phyloP scores from a whole-genome alignment of 2,113 vertebrate species.

The Plecotus auritus region DNA sequence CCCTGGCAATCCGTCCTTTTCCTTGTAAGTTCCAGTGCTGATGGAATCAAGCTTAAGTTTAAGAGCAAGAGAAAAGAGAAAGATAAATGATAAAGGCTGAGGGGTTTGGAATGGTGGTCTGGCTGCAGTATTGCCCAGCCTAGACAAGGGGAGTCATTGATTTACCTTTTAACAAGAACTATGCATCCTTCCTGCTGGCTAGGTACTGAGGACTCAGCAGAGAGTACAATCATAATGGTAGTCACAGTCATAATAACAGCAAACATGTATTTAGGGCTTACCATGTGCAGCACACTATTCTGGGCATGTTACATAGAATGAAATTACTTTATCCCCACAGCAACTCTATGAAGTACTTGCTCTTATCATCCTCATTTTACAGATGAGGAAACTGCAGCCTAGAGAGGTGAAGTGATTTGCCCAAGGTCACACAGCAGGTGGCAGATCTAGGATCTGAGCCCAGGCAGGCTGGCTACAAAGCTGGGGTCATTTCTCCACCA shows the following conservation, averaged over 20 bases:
- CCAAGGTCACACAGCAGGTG: neutral
- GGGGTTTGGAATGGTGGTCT: rapidly evolving
- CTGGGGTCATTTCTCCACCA: neutral
- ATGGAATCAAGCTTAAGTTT: neutral
- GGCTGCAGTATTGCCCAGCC: neutral
- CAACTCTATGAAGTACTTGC: neutral
- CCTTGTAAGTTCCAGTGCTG: neutral
- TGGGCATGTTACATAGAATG: neutral
- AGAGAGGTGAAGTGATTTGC: neutral
- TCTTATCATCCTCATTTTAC: neutral
- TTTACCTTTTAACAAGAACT: neutral
- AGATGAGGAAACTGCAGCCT: neutral
- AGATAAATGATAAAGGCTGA: neutral
- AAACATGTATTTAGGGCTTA: neutral
- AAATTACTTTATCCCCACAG: neutral
- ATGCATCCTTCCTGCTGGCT: neutral
- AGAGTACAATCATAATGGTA: neutral
- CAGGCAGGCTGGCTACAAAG: neutral
- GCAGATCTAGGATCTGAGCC: neutral
- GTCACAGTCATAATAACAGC: neutral
- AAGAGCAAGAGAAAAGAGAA: neutral
- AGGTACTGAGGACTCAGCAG: neutral
- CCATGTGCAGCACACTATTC: neutral
- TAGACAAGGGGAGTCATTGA: neutral
- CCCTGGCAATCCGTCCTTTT: neutral